Percentiles rank a stretch among this genome's conserved stretches.
phyloP scores from a whole-genome alignment of 2,888 invertebrate genomes.

The Prosapia bicincta region DNA sequence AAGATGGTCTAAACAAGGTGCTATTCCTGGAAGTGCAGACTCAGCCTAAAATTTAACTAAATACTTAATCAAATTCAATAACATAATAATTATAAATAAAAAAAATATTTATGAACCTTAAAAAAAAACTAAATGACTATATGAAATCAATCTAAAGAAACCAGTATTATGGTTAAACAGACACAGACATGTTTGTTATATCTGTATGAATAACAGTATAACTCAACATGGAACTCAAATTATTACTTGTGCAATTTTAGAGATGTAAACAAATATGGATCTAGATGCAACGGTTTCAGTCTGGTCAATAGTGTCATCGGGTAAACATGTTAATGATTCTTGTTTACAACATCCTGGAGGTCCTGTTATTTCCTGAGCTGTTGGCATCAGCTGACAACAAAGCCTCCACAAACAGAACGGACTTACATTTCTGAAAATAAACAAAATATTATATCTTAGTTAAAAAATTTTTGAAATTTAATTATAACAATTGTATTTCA shows the following conservation, averaged over 20 bases:
- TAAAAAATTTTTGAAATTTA: too few relatives aligned
- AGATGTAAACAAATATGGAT: neutral
- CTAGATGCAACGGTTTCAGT: conserved; percentile 5
- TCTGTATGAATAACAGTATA: too few relatives aligned
- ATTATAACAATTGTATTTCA: too few relatives aligned
- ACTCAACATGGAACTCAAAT: neutral
- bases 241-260: neutral
- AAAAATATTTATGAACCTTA: too few relatives aligned
- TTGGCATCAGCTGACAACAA: conserved; percentile 20
- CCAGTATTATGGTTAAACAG: too few relatives aligned
- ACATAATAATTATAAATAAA: too few relatives aligned
- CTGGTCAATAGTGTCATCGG: neutral
- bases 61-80: neutral
- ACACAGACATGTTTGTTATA: too few relatives aligned
- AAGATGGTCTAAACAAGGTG: neutral
- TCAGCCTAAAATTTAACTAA: conserved; percentile 3
- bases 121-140: too few relatives aligned
- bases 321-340: neutral
- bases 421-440: neutral
- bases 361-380: conserved; percentile 6
- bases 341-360: conserved; percentile 7
- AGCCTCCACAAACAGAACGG: conserved; percentile 9
- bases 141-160: too few relatives aligned
- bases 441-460: neutral
- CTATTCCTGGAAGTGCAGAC: neutral